Base-by-base conservation (phyloP, 2,888 invertebrate species). In the Eudasyphora cyanicolor region DNA sequence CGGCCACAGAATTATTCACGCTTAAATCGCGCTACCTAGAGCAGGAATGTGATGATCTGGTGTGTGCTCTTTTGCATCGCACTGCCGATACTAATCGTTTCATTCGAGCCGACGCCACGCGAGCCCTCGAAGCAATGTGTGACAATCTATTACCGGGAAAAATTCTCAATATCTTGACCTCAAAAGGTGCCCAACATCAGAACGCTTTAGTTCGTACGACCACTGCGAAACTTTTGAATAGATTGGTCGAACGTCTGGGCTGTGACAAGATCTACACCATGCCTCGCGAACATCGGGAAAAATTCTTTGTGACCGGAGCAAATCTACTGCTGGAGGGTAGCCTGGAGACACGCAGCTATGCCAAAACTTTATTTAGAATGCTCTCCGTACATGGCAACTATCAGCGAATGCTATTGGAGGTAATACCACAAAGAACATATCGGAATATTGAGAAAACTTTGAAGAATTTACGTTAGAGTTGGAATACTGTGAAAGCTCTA, bases 41-140 rank as follows among this genome's bases (percentile, higher is more conserved):
- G 54, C 92, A 96, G 93, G 98, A 98, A 92, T 93, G 98, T 75
- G 98, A 99, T 89, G 97, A 97, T 89, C 94, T 98, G 71, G 95
- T 96, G 0, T 94, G 94, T 24, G 95, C 96, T 10, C 92, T 99
- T 79, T 93, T 99, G 35, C 96, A 96, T 87, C 95, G 98, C 82
- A 96, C 97, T 70, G 98, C 98, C 0, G 99, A 99, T 89, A 98
- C 98, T 7, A 98, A 98, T 92, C 95, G 96, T 87, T 98, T 99
- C 91, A 94, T 99, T 71, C 94, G 98, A 24, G 96, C 96, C 42
- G 99, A 99, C 92, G 97, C 98, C 2, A 88, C 88, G 0, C 93
- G 94, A 10, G 97, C 98, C 0, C 92, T 99, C 54, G 96, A 95
- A 87, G 94, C 94, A 14, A 95, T 99, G 94, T 95, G 97, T 79